phyloP scores from a whole-genome alignment of 2,797 vertebrate genomes.

The Malacoraja senta region DNA sequence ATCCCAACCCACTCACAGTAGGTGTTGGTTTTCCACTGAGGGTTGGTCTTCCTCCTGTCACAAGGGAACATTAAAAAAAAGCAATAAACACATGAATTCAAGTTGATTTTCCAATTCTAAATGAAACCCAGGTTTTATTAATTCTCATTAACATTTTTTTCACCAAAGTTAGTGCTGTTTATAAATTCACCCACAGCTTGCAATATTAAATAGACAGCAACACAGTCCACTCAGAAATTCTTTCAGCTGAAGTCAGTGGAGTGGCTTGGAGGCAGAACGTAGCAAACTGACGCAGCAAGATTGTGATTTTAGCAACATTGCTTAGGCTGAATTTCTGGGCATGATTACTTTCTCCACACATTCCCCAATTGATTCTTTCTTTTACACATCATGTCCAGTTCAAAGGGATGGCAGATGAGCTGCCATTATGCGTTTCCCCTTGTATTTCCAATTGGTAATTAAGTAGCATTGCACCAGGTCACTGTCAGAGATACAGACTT shows the following conservation, averaged over 20 bases:
- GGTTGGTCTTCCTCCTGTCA: conserved; percentile 48
- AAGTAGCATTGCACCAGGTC: not conserved
- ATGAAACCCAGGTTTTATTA: not conserved
- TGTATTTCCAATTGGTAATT: not conserved
- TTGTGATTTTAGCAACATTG: too few relatives aligned
- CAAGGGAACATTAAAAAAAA: not conserved
- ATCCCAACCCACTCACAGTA: conserved; percentile 52
- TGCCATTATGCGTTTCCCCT: not conserved
- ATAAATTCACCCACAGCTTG: too few relatives aligned
- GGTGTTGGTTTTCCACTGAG: conserved; percentile 41
- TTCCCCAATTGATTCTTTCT: not conserved
- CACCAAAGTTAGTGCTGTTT: not conserved
- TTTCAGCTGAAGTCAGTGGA: too few relatives aligned
- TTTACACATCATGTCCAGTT: not conserved
- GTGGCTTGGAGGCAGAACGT: too few relatives aligned
- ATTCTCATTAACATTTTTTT: not conserved
- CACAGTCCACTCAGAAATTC: too few relatives aligned
- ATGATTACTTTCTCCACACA: not conserved
- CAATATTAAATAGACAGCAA: too few relatives aligned
- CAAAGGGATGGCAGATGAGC: not conserved
- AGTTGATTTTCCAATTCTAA: not conserved
- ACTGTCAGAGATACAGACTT: not conserved
- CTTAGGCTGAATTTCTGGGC: too few relatives aligned
- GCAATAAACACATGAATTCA: conserved; percentile 1
- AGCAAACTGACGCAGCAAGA: too few relatives aligned